A percentile compares a stretch with the other conserved stretches of the same genome.
Evolutionary conservation across 1,140 invertebrate genomes (phyloP).

Genomic region (Drosophila leontia): DNA sequence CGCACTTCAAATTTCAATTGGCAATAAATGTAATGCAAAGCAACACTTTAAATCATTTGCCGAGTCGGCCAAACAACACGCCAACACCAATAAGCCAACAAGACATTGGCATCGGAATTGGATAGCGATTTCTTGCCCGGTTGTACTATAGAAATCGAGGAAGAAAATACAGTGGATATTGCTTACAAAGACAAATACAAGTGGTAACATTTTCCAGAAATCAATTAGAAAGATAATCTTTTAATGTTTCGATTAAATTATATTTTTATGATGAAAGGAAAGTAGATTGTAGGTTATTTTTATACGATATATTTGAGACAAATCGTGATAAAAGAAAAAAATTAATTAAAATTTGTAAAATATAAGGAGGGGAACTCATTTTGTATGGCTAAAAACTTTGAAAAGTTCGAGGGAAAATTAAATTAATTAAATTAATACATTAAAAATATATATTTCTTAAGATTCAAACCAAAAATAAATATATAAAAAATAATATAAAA

Average conservation of each 20-base stretch:
- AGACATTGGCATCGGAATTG: constrained; percentile 43
- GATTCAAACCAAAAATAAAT: background rate
- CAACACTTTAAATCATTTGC: constrained; percentile 85
- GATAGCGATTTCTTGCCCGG: constrained; percentile 44
- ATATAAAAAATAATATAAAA: background rate
- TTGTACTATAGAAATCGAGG: constrained; percentile 20
- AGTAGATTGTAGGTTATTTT: background rate
- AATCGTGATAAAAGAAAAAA: too few species aligned
- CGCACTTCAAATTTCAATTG: constrained; percentile 85
- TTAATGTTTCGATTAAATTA: background rate
- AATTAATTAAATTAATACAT: too few species aligned
- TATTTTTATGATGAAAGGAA: background rate
- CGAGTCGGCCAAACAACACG: constrained; percentile 68
- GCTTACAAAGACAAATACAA: background rate
- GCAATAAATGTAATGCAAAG: constrained; percentile 85
- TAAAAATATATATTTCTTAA: background rate
- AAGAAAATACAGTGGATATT: constrained; percentile 32
- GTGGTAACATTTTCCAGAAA: background rate
- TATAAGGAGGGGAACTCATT: too few species aligned
- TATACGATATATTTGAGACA: too few species aligned
- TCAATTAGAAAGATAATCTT: background rate
- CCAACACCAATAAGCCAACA: constrained; percentile 77
- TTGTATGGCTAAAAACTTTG: too few species aligned
- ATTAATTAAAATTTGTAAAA: background rate
- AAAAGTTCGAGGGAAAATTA: too few species aligned